Conservation (phyloP, 2,113 vertebrate species). For the Miniopterus natalensis region DNA sequence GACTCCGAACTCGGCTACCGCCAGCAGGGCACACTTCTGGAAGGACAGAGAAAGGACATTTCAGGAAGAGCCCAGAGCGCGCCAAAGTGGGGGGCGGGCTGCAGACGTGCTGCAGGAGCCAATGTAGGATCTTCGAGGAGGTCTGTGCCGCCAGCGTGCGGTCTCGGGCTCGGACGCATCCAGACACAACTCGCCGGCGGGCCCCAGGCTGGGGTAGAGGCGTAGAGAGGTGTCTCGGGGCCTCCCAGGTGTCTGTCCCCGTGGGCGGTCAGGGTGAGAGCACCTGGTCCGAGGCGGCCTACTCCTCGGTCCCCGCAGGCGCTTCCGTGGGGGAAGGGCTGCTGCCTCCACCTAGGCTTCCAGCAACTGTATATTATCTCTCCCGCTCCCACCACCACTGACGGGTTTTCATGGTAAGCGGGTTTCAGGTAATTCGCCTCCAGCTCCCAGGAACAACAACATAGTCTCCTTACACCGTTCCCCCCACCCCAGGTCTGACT, state of each 20-base stretch:
- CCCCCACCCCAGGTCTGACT: neutral
- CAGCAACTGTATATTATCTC: neutral
- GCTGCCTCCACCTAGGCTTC: neutral
- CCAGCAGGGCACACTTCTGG: neutral
- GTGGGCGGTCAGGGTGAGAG: neutral
- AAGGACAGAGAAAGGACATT: neutral
- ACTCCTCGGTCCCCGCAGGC: neutral
- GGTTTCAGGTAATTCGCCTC: neutral
- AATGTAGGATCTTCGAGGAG: neutral
- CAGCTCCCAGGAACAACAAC: neutral
- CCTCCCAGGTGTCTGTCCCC: neutral
- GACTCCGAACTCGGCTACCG: fast-evolving
- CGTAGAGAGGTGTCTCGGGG: neutral
- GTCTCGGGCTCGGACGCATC: neutral
- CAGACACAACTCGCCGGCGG: neutral
- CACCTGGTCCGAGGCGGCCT: slow-evolving; percentile 18
- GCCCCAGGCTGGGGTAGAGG: neutral
- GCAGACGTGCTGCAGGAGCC: neutral
- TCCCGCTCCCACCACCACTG: neutral
- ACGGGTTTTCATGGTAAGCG: neutral
- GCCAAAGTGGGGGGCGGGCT: neutral
- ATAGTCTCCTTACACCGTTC: neutral
- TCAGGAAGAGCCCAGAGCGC: neutral
- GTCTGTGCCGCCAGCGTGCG: fast-evolving
- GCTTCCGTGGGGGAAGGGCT: neutral